Percentiles rank a stretch among this genome's conserved stretches.
phyloP scores from a whole-genome alignment of 2,113 vertebrate genomes.

The Xyrauchen texanus region DNA sequence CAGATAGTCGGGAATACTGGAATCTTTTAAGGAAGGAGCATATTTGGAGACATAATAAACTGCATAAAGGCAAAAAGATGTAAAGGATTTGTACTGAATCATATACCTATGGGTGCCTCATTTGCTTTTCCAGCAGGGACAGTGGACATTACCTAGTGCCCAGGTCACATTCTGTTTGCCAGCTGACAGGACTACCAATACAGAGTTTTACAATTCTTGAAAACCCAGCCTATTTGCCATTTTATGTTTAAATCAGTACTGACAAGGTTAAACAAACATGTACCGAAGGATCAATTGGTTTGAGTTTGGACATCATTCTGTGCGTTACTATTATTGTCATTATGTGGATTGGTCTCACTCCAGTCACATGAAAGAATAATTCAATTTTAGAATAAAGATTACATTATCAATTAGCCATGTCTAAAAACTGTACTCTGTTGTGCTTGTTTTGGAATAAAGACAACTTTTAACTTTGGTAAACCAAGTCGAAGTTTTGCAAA shows the following conservation, averaged over 20 bases:
- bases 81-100: slow-evolving; percentile 47
- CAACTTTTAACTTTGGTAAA: too few relatives aligned
- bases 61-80: slow-evolving; percentile 80
- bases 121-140: neutral
- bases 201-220: neutral
- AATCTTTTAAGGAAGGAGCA: slow-evolving; percentile 83
- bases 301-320: neutral
- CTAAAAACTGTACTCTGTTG: neutral
- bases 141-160: neutral
- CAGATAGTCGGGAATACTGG: slow-evolving; percentile 79
- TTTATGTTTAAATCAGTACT: too few relatives aligned
- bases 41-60: slow-evolving; percentile 81
- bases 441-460: neutral
- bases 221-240: neutral
- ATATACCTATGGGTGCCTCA: neutral
- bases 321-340: neutral
- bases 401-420: neutral
- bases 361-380: neutral
- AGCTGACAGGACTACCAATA: neutral
- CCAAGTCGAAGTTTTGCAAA: too few relatives aligned
- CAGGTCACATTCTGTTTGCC: neutral
- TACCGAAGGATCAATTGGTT: neutral
- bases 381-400: too few relatives aligned
- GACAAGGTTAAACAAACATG: neutral
- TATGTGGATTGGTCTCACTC: neutral